Conservation (phyloP, 2,113 vertebrate genomes). For the Clarias magur region DNA sequence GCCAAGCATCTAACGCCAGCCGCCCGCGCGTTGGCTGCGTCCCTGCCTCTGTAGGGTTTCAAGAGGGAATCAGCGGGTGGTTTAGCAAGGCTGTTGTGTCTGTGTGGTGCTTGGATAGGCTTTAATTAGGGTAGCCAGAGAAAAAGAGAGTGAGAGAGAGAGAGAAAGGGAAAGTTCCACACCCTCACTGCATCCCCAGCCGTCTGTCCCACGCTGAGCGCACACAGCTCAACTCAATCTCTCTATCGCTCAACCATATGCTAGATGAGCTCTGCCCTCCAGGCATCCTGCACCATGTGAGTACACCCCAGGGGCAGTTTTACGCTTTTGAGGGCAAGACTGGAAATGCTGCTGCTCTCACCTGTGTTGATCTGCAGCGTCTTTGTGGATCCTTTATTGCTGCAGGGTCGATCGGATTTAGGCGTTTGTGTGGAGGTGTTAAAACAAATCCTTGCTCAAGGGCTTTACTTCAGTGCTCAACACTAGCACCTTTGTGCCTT, state of each 20-base stretch:
- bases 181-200: conserved; percentile 57
- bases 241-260: conserved; percentile 71
- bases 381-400: conserved; percentile 29
- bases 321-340: background rate
- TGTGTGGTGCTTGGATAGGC: conserved; percentile 41
- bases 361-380: conserved; percentile 33
- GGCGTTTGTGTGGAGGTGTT: conserved; percentile 39
- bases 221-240: conserved; percentile 62
- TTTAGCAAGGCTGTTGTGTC: conserved; percentile 46
- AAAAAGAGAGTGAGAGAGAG: conserved; percentile 18
- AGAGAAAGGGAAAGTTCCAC: conserved; percentile 39
- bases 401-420: conserved; percentile 41
- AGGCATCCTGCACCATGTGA: conserved; percentile 39
- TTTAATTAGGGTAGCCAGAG: conserved; percentile 39
- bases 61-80: conserved; percentile 36
- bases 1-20: conserved; percentile 27
- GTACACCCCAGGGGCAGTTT: conserved; percentile 18
- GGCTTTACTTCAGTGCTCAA: background rate
- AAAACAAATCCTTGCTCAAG: conserved; percentile 18
- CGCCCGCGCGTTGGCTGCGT: conserved; percentile 24
- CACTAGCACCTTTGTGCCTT: conserved; percentile 1
- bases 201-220: conserved; percentile 63
- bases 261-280: conserved; percentile 54
- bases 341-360: conserved; percentile 20
- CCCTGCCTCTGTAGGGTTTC: conserved; percentile 40